Evolutionary conservation across 2,113 vertebrate genomes (phyloP).

Genomic region (Oriolus oriolus): DNA sequence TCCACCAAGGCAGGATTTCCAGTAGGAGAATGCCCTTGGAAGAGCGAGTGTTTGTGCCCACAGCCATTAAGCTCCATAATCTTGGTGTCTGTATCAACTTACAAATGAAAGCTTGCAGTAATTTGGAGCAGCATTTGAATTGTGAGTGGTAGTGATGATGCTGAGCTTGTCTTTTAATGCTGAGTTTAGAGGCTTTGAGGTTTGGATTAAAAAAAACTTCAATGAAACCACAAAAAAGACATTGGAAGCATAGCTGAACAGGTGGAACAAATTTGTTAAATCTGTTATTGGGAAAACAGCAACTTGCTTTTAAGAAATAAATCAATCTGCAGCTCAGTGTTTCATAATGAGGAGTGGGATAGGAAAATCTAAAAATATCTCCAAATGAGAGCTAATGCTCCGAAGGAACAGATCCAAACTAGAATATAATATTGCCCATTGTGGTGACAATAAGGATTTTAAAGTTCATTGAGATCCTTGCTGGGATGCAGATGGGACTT

Average conservation of each 20-base stretch:
- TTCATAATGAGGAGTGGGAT: conserved; percentile 54
- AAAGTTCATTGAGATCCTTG: conserved; percentile 52
- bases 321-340: conserved; percentile 62
- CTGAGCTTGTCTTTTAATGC: conserved; percentile 64
- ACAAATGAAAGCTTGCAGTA: conserved; percentile 57
- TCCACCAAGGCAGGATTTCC: neutral
- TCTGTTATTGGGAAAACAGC: conserved; percentile 69
- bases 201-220: conserved; percentile 66
- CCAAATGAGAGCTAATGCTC: conserved; percentile 41
- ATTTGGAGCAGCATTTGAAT: conserved; percentile 59
- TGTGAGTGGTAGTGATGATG: conserved; percentile 58
- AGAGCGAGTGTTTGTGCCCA: conserved; percentile 4
- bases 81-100: conserved; percentile 38
- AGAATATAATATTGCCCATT: conserved; percentile 50
- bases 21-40: conserved; percentile 9
- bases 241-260: conserved; percentile 62
- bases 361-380: conserved; percentile 60
- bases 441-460: conserved; percentile 57
- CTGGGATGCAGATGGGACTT: conserved; percentile 48
- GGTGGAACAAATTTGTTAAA: conserved; percentile 73
- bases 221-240: conserved; percentile 71
- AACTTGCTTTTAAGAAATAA: conserved; percentile 71
- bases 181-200: conserved; percentile 61
- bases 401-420: conserved; percentile 50
- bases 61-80: conserved; percentile 30